A percentile compares a stretch with the other conserved stretches of the same genome.
Conservation (phyloP, 2,797 vertebrate species). For the Salmo trutta region DNA sequence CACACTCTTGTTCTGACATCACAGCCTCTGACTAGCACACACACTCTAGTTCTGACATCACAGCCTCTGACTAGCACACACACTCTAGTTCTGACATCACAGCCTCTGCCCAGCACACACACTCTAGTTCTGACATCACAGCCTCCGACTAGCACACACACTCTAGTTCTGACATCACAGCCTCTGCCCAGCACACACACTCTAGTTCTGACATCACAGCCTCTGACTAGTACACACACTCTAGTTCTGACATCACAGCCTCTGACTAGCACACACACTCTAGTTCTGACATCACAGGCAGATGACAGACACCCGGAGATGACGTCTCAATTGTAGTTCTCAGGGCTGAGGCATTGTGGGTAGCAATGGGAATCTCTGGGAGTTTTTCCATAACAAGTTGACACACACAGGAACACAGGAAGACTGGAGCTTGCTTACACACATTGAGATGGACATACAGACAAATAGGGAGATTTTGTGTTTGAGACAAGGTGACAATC, state of each 20-base stretch:
- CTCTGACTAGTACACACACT: too few relatives aligned
- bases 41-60: background rate
- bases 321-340: slow-evolving; percentile 43
- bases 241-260: too few relatives aligned
- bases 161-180: background rate
- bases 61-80: background rate
- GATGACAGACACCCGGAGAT: background rate
- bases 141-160: background rate
- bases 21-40: background rate
- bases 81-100: background rate
- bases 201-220: background rate
- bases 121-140: background rate
- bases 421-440: slow-evolving; percentile 1
- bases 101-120: background rate
- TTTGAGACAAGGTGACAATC: too few relatives aligned
- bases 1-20: background rate
- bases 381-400: slow-evolving; percentile 23
- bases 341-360: slow-evolving; percentile 17
- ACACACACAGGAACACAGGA: slow-evolving; percentile 34
- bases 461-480: slow-evolving; percentile 4
- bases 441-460: slow-evolving; percentile 3
- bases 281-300: too few relatives aligned
- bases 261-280: too few relatives aligned
- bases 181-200: background rate
- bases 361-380: slow-evolving; percentile 14